Base-by-base conservation (phyloP, 2,888 invertebrate species). In the Orthosia cruda region DNA sequence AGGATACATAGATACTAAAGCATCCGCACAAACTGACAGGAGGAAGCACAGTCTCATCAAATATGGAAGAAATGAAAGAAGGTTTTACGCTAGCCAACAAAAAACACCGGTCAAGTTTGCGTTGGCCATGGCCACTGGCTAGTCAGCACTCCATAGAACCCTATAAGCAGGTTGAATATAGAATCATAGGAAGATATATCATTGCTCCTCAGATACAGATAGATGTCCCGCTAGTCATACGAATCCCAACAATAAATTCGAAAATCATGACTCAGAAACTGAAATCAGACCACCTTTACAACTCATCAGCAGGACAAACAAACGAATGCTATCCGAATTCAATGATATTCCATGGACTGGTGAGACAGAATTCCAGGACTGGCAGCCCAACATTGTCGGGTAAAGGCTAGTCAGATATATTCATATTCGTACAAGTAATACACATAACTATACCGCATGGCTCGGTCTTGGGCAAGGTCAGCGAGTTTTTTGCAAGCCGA, bases 401-500 rank as follows among this genome's bases (percentile, higher is more conserved):
- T 20, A 58, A 26, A 63, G 15, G 23, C 32, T 52, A 63, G n/a
- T 26, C 71, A 12, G 71, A 64, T 50, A 49, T 55, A 77, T 68
- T 57, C 58, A 81, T 82, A 83, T 81, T 57, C 26, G 52, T 54
- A 76, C 64, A 57, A 54, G 55, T 59, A 82, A 78, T 47, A 65
- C n/a, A 78, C 20, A 68, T 57, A 72, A 54, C 64, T 71, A 71
- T 68, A 80, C 67, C 12, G 76, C 72, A 85, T 85, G 81, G 84
- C 83, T 85, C 66, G 81, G 83, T 74, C 83, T 87, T 83, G 83
- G 81, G 74, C 93, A 93, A 94, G 93, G 93, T 75, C 92, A 89
- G 80, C 92, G 77, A 86, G 90, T 93, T 93, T 91, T 93, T 93
- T 93, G 89, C 89, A 85, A 81, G 80, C 66, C 82, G 86, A 88